phyloP scores from a whole-genome alignment of 2,888 invertebrate species.

The Phytoseiulus persimilis region DNA sequence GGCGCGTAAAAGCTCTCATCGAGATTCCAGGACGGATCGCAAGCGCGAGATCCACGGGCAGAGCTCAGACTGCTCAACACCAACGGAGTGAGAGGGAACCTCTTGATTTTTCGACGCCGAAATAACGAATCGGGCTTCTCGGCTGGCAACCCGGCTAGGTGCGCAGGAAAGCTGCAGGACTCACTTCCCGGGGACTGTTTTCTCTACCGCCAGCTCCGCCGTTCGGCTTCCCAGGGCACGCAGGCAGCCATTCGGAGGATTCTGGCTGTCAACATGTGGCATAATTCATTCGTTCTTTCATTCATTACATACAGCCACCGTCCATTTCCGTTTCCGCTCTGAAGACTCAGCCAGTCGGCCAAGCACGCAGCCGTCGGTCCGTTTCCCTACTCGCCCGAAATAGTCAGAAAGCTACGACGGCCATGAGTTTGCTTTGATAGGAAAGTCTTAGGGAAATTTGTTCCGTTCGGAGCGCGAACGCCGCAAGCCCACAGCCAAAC shows the following conservation, averaged over 20 bases:
- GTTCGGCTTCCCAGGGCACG: background rate
- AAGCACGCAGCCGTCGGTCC: background rate
- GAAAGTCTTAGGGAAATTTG: background rate
- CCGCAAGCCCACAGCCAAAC: background rate
- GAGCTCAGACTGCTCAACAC: too few relatives aligned
- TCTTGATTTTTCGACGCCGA: background rate
- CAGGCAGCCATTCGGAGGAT: background rate
- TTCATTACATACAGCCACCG: background rate
- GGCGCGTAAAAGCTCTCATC: too few relatives aligned
- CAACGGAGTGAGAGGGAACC: too few relatives aligned
- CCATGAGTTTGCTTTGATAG: background rate
- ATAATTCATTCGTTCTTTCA: background rate
- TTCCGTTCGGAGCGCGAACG: background rate
- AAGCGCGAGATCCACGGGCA: too few relatives aligned
- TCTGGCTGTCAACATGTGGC: conserved; percentile 5
- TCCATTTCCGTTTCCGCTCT: conserved; percentile 5
- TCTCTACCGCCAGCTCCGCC: background rate
- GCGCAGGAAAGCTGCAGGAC: background rate
- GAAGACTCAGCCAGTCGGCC: background rate
- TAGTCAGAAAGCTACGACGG: background rate
- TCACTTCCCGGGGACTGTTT: background rate
- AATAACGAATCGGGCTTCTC: background rate
- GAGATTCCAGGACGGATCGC: too few relatives aligned
- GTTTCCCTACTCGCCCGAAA: background rate
- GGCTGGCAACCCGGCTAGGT: background rate